Percentiles rank a stretch among this genome's conserved stretches.
Evolutionary conservation across 2,113 vertebrate genomes (phyloP).

Genomic region (Centropus bengalensis): DNA sequence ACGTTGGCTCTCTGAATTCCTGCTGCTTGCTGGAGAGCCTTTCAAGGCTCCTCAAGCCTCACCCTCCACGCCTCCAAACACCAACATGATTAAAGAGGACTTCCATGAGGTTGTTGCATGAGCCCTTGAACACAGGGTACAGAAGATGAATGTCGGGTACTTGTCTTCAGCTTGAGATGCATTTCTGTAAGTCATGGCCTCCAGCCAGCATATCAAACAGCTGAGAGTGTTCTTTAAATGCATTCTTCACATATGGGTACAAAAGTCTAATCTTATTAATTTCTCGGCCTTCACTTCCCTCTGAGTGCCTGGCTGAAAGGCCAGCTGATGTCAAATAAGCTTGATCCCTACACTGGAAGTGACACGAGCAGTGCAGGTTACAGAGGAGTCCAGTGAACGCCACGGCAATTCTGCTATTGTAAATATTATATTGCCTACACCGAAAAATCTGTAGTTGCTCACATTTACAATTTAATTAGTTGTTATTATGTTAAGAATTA

Average conservation of each 20-base stretch:
- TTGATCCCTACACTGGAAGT: not conserved
- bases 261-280: not conserved
- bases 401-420: not conserved
- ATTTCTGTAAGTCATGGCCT: not conserved
- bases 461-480: not conserved
- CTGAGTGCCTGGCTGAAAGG: not conserved
- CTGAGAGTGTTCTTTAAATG: not conserved
- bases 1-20: not conserved
- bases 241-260: not conserved
- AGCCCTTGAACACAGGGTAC: accelerated
- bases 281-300: not conserved
- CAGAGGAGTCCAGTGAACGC: not conserved
- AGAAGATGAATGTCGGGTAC: accelerated
- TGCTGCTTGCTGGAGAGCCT: not conserved
- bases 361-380: not conserved
- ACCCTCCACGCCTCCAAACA: not conserved
- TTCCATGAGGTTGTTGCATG: accelerated
- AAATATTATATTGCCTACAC: not conserved
- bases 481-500: not conserved
- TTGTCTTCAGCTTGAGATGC: not conserved
- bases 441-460: not conserved
- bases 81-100: not conserved
- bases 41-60: not conserved
- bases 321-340: not conserved
- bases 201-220: accelerated